These are phyloP conservation scores for Iguana delicatissima DNA, from an alignment of 2,797 vertebrate genomes.

Conservation along the genomic window DNA sequence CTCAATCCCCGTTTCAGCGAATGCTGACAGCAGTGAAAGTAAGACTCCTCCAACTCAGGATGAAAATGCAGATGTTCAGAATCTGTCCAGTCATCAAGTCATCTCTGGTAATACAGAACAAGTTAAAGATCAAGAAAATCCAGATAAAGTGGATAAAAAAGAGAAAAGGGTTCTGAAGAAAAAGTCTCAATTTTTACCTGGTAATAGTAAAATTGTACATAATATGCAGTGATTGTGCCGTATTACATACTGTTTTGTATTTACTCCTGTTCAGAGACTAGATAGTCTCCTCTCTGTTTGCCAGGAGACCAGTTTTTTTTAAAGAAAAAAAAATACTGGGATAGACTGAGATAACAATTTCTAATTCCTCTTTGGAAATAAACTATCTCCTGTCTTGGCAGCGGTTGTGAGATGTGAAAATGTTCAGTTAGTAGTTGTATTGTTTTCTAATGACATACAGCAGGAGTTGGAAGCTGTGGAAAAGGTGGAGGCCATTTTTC, in stretches of 20 bases:
- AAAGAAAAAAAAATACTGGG: not conserved
- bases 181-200: constrained; percentile 90
- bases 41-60: constrained; percentile 74
- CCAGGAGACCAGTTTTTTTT: not conserved
- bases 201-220: constrained; percentile 76
- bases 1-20: constrained; percentile 90
- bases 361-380: not conserved
- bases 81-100: constrained; percentile 73
- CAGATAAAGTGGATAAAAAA: constrained; percentile 86
- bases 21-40: constrained; percentile 78
- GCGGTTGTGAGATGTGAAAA: not conserved
- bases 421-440: no score
- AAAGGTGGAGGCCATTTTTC: no score
- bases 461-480: no score
- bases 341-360: not conserved
- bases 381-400: not conserved
- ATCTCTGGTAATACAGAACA: constrained; percentile 77
- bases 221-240: constrained; percentile 13
- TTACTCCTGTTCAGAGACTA: not conserved
- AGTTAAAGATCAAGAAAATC: constrained; percentile 76
- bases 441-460: no score
- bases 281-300: not conserved
- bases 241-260: not conserved
- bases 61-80: constrained; percentile 72
- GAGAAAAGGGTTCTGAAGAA: constrained; percentile 94